Evolutionary conservation across 2,113 vertebrate species (phyloP).

Genomic region (Sturnira hondurensis): DNA sequence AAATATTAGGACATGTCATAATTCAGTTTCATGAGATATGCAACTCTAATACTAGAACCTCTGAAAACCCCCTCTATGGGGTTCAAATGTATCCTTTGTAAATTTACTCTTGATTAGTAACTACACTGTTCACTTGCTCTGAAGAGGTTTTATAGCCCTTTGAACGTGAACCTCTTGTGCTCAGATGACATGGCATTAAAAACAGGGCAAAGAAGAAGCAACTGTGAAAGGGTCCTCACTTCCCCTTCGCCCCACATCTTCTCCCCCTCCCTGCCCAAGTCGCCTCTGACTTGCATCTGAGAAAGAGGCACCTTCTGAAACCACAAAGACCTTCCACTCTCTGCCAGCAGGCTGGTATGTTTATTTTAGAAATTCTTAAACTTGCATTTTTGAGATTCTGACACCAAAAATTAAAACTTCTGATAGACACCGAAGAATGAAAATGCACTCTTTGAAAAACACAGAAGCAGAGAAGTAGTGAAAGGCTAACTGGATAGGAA

Average conservation of each 20-base stretch:
- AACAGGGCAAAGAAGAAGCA: not conserved
- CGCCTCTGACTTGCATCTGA: not conserved
- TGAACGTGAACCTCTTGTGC: not conserved
- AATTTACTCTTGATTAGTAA: not conserved
- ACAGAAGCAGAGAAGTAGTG: not conserved
- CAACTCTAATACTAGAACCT: not conserved
- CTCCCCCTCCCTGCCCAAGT: not conserved
- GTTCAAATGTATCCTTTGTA: not conserved
- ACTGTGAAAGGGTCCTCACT: not conserved
- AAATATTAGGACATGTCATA: not conserved
- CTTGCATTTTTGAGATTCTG: not conserved
- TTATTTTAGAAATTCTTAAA: not conserved
- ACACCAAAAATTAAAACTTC: not conserved
- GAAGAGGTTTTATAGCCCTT: not conserved
- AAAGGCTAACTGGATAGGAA: not conserved
- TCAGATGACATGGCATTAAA: not conserved
- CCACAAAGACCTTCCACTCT: not conserved
- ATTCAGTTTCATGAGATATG: not conserved
- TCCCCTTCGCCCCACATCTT: too few relatives aligned
- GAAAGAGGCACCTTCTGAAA: not conserved
- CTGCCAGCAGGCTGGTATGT: not conserved
- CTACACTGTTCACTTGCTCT: not conserved
- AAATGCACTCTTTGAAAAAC: not conserved
- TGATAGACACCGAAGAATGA: not conserved
- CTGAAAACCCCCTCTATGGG: not conserved